phyloP scores from a whole-genome alignment of 2,888 invertebrate species.

The Cartodere bifasciata region DNA sequence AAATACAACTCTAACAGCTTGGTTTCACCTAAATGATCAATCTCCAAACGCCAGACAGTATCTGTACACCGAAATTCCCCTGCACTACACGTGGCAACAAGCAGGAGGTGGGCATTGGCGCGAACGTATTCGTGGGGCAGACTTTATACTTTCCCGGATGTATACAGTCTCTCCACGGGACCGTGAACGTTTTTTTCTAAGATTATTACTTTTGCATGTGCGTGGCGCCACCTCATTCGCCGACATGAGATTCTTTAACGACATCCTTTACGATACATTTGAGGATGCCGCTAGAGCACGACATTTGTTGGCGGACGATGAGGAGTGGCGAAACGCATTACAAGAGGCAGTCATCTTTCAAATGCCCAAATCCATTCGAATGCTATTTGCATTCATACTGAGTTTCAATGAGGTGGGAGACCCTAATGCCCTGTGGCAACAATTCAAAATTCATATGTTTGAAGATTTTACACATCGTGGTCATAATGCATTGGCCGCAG shows the following conservation, averaged over 20 bases:
- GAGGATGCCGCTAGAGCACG: slow-evolving; percentile 20
- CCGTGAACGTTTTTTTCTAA: slow-evolving; percentile 12
- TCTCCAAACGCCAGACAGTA: slow-evolving; percentile 14
- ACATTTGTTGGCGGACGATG: slow-evolving; percentile 24
- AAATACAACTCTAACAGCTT: slow-evolving; percentile 18
- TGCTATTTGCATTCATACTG: slow-evolving; percentile 22
- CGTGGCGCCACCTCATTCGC: slow-evolving; percentile 19
- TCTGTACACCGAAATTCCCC: slow-evolving; percentile 19
- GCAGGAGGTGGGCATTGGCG: too few species aligned
- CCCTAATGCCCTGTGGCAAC: slow-evolving; percentile 19
- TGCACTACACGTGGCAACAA: slow-evolving; percentile 11
- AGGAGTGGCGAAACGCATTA: slow-evolving; percentile 18
- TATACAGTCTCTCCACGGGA: slow-evolving; percentile 11
- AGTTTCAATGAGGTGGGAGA: slow-evolving; percentile 17
- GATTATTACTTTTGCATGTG: slow-evolving; percentile 16
- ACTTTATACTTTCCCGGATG: too few species aligned
- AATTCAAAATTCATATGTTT: slow-evolving; percentile 15
- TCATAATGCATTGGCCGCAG: not conserved
- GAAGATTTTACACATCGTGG: slow-evolving; percentile 13
- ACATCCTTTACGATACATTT: slow-evolving; percentile 13
- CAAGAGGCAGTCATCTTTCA: slow-evolving; percentile 17
- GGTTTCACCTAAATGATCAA: slow-evolving; percentile 17
- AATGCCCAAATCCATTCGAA: slow-evolving; percentile 22
- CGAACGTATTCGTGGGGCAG: too few species aligned
- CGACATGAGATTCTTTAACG: slow-evolving; percentile 21